Evolutionary conservation across 2,797 vertebrate species (phyloP), one percentile per base, ranked within the genome.

Genomic region (Mormyrops boulengeri): DNA sequence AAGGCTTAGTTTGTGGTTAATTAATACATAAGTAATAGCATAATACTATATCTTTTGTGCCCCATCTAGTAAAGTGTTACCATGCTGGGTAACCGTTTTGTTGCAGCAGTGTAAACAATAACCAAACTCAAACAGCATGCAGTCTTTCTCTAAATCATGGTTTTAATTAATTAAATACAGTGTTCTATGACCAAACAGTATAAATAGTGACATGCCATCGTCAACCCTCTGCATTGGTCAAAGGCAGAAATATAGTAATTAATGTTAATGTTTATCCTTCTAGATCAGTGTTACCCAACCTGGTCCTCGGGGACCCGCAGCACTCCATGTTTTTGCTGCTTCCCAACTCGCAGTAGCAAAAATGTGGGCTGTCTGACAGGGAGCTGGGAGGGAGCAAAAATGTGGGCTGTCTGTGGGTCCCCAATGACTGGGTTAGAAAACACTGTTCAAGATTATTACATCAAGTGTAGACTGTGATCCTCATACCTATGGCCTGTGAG

Each of bases 401-500:
- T 26, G 22, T 66, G 62, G 9, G 30, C 60, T 66, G n/a, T 30
- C 62, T 34, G 62, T 69, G 62, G 62, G 26, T 30, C 62, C 62
- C 3, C 0, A 26, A 30, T 0, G 62, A 69, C 62, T 34, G 26
- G 26, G 62, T 69, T 69, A 14, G 26, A 34, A 69, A 69, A 69
- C 62, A 69, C 62, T 73, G 30, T 5, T 73, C 30, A 14, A 38
- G 30, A 6, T 73, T 47, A 49, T 85, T 1, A 44, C 47, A 30
- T 4, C 1, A 85, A n/a, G 1, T 4, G 19, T 41, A 38, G 22
- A 12, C 49, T 26, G 52, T 19, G 50, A 19, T 8, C 38, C 12
- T 26, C 89, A 12, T 94, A 99, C 99, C 99, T 94, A 99, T 97
- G 89, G 97, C 97, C 94, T 99, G 98, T 14, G 99, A 98, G 89